Percentiles rank a stretch among this genome's conserved stretches.
Conservation (phyloP, 2,888 invertebrate species). For the Mythimna impura region DNA sequence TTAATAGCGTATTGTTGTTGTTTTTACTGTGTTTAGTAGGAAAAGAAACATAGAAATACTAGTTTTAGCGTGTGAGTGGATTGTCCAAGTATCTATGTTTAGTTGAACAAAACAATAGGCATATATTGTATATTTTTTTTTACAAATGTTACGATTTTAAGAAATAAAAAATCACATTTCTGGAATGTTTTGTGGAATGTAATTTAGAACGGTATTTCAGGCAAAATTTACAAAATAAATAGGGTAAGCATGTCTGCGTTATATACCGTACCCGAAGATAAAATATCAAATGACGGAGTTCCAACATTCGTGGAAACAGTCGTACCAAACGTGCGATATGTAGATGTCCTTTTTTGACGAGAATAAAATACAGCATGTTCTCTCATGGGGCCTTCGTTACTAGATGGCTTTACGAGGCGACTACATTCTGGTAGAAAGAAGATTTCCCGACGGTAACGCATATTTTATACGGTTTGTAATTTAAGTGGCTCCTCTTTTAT, state of each 20-base stretch:
- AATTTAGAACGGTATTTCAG: background rate
- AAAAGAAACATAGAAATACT: conserved; percentile 7
- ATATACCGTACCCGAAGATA: background rate
- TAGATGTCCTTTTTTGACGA: conserved; percentile 72
- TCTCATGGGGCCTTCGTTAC: conserved; percentile 79
- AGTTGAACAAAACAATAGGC: background rate
- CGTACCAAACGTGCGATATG: conserved; percentile 57
- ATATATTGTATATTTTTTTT: background rate
- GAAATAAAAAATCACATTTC: background rate
- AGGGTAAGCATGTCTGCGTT: too few relatives aligned
- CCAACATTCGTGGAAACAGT: conserved; percentile 39
- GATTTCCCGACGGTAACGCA: conserved; percentile 87
- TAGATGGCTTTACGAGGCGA: conserved; percentile 82
- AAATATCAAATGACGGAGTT: conserved; percentile 35
- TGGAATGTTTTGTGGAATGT: background rate
- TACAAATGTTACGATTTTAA: background rate
- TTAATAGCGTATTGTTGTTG: conserved; percentile 37
- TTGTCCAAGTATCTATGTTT: background rate
- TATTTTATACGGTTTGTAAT: conserved; percentile 85
- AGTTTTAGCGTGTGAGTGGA: conserved; percentile 9
- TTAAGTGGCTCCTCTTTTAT: conserved; percentile 81
- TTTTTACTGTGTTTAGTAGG: conserved; percentile 33
- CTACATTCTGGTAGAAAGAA: conserved; percentile 78
- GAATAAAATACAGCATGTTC: conserved; percentile 71
- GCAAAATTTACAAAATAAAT: background rate